Percentiles rank a stretch among this genome's conserved stretches.
Conservation (phyloP, 2,888 invertebrate genomes). For the Tridacna crocea region DNA sequence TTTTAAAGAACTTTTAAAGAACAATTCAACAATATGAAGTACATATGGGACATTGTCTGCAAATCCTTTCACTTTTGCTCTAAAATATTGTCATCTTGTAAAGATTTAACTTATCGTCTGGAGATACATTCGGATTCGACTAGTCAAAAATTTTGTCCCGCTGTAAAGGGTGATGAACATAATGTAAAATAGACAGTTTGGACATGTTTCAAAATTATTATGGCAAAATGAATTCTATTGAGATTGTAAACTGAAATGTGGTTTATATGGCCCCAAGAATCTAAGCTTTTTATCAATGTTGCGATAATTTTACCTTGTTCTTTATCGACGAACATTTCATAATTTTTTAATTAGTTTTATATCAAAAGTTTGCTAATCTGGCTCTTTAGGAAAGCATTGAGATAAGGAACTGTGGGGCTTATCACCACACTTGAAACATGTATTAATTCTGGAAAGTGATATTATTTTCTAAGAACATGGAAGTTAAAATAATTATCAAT, state of each 20-base stretch:
- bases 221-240: constrained; percentile 7
- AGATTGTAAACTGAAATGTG: constrained; percentile 19
- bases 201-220: constrained; percentile 17
- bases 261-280: constrained; percentile 10
- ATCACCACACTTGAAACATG: constrained; percentile 23
- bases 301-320: constrained; percentile 21
- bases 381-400: constrained; percentile 9
- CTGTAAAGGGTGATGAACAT: no score
- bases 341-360: constrained; percentile 27
- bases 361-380: constrained; percentile 21
- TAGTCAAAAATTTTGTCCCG: background rate
- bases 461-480: constrained; percentile 18
- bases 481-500: constrained; percentile 15
- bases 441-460: constrained; percentile 27
- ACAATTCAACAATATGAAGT: no score
- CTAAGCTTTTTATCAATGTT: constrained; percentile 6
- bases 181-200: background rate
- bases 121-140: no score
- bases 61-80: no score
- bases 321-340: constrained; percentile 18
- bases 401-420: constrained; percentile 18
- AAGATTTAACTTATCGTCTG: background rate
- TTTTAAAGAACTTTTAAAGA: no score
- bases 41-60: background rate
- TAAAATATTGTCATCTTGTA: no score